Conservation (phyloP, 23 tunicate genomes). For the Styela clava region DNA sequence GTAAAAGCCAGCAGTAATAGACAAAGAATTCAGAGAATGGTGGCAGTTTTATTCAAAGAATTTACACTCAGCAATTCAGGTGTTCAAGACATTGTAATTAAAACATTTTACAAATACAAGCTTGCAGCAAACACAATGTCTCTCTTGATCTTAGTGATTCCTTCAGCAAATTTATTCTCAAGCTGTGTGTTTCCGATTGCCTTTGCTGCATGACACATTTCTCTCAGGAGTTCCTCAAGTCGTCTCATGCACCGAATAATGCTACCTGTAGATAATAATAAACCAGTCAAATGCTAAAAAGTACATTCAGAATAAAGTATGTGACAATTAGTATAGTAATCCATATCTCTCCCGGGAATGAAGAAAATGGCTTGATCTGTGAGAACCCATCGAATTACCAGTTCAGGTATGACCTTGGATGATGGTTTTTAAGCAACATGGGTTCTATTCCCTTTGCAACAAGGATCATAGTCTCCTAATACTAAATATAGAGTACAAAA, state of each 20-base stretch:
- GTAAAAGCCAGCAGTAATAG: too few relatives aligned
- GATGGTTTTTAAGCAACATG: too few relatives aligned
- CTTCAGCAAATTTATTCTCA: constrained; percentile 86
- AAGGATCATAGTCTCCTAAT: too few relatives aligned
- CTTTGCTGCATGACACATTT: constrained; percentile 96
- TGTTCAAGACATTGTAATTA: too few relatives aligned
- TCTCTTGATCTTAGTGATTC: constrained; percentile 70
- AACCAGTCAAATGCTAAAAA: neutral
- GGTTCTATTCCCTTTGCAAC: too few relatives aligned
- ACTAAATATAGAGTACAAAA: too few relatives aligned
- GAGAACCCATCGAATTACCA: too few relatives aligned
- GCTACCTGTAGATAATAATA: constrained; percentile 43
- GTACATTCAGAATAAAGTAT: neutral
- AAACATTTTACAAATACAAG: constrained; percentile 50
- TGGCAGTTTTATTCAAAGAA: too few relatives aligned
- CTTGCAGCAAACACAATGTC: constrained; percentile 96
- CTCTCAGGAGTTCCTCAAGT: constrained; percentile 86
- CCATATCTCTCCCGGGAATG: neutral
- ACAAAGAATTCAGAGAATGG: too few relatives aligned
- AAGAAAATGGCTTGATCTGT: too few relatives aligned
- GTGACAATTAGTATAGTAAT: neutral
- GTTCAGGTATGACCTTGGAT: too few relatives aligned
- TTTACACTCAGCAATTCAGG: too few relatives aligned
- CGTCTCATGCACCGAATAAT: constrained; percentile 89
- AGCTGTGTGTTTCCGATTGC: constrained; percentile 92